These are phyloP conservation scores for Pogonocichla stellata DNA, from an alignment of 2,113 vertebrate species.

Conservation along the genomic window DNA sequence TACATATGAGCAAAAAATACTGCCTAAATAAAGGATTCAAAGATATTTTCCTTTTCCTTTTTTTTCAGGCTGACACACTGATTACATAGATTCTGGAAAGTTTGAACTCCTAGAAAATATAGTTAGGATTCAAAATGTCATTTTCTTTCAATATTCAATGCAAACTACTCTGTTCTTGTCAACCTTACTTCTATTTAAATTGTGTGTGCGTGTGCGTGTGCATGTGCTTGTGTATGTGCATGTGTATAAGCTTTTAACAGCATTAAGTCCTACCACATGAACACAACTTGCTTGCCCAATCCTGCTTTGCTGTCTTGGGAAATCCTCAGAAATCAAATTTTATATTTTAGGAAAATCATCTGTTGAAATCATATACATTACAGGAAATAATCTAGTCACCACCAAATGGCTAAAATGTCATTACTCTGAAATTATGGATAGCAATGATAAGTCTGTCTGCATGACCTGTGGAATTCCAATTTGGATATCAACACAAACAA, in stretches of 20 bases:
- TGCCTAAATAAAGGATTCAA: neutral
- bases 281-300: neutral
- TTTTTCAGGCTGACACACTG: neutral
- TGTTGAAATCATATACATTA: neutral
- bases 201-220: accelerated
- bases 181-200: neutral
- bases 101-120: neutral
- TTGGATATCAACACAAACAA: neutral
- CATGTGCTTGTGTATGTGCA: no score
- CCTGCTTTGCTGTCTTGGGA: neutral
- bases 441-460: neutral
- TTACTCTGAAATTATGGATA: neutral
- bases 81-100: neutral
- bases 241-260: neutral
- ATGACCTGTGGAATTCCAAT: neutral
- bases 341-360: neutral
- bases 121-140: neutral
- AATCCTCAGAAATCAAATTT: neutral
- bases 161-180: neutral
- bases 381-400: neutral
- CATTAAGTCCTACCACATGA: neutral
- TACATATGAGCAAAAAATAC: neutral
- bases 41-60: neutral
- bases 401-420: neutral
- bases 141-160: neutral